phyloP scores from a whole-genome alignment of 2,113 vertebrate genomes.

The Corythornis cristatus region DNA sequence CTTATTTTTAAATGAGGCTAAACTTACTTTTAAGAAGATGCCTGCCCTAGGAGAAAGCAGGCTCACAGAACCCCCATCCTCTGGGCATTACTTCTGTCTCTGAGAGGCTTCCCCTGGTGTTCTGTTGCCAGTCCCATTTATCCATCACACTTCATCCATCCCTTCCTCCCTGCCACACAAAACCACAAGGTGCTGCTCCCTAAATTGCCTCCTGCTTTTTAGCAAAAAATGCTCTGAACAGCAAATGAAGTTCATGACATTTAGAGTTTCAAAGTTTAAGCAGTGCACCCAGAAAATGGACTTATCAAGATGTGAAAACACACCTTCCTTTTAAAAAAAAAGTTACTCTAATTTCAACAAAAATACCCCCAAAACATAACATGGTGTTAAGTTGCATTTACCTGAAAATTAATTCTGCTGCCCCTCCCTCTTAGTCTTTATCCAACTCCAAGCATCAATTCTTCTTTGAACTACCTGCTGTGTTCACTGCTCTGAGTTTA shows the following conservation, averaged over 20 bases:
- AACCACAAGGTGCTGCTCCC: background rate
- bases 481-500: background rate
- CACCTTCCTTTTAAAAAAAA: background rate
- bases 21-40: background rate
- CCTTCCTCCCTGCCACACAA: background rate
- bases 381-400: background rate
- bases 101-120: too few relatives aligned
- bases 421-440: background rate
- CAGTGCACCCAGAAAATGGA: background rate
- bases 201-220: background rate
- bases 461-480: background rate
- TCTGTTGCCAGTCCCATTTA: background rate
- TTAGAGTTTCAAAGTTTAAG: background rate
- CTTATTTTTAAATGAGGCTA: rapidly evolving
- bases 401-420: background rate
- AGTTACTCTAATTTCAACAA: background rate
- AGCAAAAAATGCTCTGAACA: background rate
- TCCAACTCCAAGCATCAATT: background rate
- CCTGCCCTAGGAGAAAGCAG: background rate
- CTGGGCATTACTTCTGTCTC: background rate
- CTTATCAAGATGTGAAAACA: background rate
- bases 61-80: background rate
- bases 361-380: background rate
- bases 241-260: background rate
- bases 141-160: background rate